Conservation (phyloP, 2,113 vertebrate species). For the Dinomys branickii region DNA sequence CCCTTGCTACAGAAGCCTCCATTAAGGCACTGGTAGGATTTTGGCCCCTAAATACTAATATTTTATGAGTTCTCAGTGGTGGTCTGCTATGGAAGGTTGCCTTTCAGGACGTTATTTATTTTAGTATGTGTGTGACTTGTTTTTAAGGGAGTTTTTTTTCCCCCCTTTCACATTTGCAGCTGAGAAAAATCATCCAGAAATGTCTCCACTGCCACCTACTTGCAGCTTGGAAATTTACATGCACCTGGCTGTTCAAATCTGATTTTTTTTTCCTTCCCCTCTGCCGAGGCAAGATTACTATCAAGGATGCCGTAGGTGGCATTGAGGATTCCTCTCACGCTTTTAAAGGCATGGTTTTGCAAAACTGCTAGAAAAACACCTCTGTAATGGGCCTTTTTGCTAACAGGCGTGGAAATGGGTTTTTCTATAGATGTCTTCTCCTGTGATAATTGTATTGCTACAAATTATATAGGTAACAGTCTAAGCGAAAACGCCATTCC, state of each 20-base stretch:
- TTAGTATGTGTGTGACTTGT: slow-evolving; percentile 76
- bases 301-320: slow-evolving; percentile 69
- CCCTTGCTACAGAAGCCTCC: slow-evolving; percentile 75
- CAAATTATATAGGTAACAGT: slow-evolving; percentile 83
- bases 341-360: slow-evolving; percentile 63
- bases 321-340: slow-evolving; percentile 70
- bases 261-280: background rate
- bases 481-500: slow-evolving; percentile 84
- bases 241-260: slow-evolving; percentile 68
- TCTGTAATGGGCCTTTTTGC: slow-evolving; percentile 62
- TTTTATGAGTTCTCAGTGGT: slow-evolving; percentile 83
- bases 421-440: slow-evolving; percentile 72
- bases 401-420: slow-evolving; percentile 50
- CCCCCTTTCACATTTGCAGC: slow-evolving; percentile 75
- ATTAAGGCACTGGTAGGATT: slow-evolving; percentile 71
- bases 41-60: slow-evolving; percentile 79
- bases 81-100: slow-evolving; percentile 82
- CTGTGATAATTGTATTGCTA: slow-evolving; percentile 79
- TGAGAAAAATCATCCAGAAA: slow-evolving; percentile 84
- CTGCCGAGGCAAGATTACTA: slow-evolving; percentile 44
- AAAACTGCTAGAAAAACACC: slow-evolving; percentile 70
- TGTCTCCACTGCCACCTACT: slow-evolving; percentile 89
- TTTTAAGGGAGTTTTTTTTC: slow-evolving; percentile 63
- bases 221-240: slow-evolving; percentile 82
- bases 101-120: slow-evolving; percentile 82